Percentiles rank a stretch among this genome's conserved stretches.
These are phyloP conservation scores for Zeuzera pyrina DNA, from an alignment of 2,888 invertebrate genomes.

Conservation along the genomic window DNA sequence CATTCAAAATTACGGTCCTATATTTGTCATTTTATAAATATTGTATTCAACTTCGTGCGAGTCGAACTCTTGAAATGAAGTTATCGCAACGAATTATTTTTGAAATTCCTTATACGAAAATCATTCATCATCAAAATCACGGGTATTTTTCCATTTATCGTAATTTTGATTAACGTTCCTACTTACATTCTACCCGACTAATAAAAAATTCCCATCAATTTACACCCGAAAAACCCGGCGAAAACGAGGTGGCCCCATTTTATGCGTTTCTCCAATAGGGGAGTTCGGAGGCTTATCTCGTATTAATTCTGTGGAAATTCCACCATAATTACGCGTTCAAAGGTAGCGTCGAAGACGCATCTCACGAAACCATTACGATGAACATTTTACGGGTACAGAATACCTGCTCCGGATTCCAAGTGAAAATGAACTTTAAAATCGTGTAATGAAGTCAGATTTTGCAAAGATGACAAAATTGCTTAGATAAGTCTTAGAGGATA, in stretches of 20 bases:
- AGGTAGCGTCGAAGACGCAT: slow-evolving; percentile 48
- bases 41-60: no score
- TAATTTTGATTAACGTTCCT: no score
- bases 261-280: slow-evolving; percentile 19
- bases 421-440: slow-evolving; percentile 29
- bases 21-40: no score
- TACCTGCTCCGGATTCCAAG: slow-evolving; percentile 12
- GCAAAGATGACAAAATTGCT: slow-evolving; percentile 17
- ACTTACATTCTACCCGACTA: no score
- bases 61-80: no score
- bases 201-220: no score
- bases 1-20: no score
- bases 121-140: no score
- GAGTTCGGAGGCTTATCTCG: slow-evolving; percentile 39
- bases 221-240: no score
- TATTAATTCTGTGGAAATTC: slow-evolving; percentile 61
- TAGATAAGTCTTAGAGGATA: slow-evolving; percentile 45
- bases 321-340: slow-evolving; percentile 65
- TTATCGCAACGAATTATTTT: neutral
- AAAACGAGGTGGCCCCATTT: slow-evolving; percentile 19
- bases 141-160: no score
- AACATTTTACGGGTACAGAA: slow-evolving; percentile 28
- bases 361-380: slow-evolving; percentile 33
- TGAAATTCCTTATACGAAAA: neutral
- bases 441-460: slow-evolving; percentile 17